Conservation (phyloP, 2,888 invertebrate species). For the Cordylochernes scorpioides region DNA sequence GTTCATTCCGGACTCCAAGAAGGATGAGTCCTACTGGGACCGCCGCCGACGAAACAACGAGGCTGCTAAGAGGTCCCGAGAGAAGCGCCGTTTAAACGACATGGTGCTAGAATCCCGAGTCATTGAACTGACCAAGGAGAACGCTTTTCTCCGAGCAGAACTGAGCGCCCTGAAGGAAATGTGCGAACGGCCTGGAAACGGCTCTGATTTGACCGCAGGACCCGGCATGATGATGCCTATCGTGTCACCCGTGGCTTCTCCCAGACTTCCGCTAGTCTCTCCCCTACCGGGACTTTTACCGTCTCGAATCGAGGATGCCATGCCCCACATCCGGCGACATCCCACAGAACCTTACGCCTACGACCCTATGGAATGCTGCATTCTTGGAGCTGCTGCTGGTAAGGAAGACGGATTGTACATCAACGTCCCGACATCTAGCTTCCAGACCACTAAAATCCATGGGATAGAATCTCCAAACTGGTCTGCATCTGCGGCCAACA, state of each 20-base stretch:
- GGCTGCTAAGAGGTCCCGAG: slow-evolving; percentile 83
- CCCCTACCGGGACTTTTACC: slow-evolving; percentile 16
- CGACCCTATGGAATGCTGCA: slow-evolving; percentile 3
- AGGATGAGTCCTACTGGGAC: slow-evolving; percentile 94
- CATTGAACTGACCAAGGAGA: slow-evolving; percentile 76
- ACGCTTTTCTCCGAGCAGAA: slow-evolving; percentile 73
- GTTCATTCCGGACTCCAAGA: slow-evolving; percentile 84
- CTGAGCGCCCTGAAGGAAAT: slow-evolving; percentile 74
- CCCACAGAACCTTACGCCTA: slow-evolving; percentile 1
- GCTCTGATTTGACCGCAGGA: slow-evolving; percentile 29
- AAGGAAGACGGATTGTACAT: slow-evolving; percentile 18
- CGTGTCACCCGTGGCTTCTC: background rate
- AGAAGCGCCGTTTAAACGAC: slow-evolving; percentile 81
- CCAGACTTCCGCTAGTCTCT: too few species aligned
- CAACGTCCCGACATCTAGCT: background rate
- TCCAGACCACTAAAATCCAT: background rate
- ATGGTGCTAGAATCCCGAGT: slow-evolving; percentile 85
- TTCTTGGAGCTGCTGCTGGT: slow-evolving; percentile 22
- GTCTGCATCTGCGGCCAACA: slow-evolving; percentile 3
- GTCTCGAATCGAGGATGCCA: too few species aligned
- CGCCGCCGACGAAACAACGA: slow-evolving; percentile 82
- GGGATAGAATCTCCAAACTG: slow-evolving; percentile 14
- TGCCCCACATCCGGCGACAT: slow-evolving; percentile 4
- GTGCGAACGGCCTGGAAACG: slow-evolving; percentile 56
- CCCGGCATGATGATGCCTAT: slow-evolving; percentile 39